phyloP scores from a whole-genome alignment of 2,797 vertebrate species.

The Etheostoma perlongum region DNA sequence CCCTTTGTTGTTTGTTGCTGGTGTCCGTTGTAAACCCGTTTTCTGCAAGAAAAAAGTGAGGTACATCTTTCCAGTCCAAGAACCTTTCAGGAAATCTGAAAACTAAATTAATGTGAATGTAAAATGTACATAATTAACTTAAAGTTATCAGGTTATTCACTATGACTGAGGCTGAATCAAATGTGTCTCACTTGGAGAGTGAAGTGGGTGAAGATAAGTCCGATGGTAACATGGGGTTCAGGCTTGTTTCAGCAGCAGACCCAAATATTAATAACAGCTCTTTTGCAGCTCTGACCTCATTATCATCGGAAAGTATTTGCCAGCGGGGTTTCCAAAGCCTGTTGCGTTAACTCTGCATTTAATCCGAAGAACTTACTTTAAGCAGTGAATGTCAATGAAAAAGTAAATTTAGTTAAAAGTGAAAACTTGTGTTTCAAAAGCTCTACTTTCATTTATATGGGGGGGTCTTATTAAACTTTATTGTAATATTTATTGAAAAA shows the following conservation, averaged over 20 bases:
- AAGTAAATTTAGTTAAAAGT: background rate
- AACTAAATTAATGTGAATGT: conserved; percentile 49
- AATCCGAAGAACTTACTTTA: background rate
- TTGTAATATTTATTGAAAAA: background rate
- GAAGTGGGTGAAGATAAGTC: background rate
- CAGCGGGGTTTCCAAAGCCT: background rate
- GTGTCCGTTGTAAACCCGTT: conserved; percentile 21
- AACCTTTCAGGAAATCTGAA: conserved; percentile 59
- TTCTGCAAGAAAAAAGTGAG: conserved; percentile 12
- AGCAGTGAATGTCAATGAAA: conserved; percentile 3
- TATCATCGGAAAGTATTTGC: background rate
- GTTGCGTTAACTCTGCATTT: background rate
- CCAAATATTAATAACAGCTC: background rate
- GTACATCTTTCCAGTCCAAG: conserved; percentile 22
- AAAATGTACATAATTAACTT: conserved; percentile 58
- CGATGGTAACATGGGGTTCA: background rate
- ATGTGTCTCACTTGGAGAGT: conserved; percentile 30
- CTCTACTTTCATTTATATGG: background rate
- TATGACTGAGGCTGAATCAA: conserved; percentile 48
- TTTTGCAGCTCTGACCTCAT: background rate
- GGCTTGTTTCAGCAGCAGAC: background rate
- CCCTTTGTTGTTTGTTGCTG: conserved; percentile 20
- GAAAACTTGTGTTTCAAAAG: background rate
- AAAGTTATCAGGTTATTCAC: conserved; percentile 44
- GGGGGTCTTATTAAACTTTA: background rate